Evolutionary conservation across 2,797 vertebrate genomes (phyloP).

Genomic region (Phaenicophaeus curvirostris): DNA sequence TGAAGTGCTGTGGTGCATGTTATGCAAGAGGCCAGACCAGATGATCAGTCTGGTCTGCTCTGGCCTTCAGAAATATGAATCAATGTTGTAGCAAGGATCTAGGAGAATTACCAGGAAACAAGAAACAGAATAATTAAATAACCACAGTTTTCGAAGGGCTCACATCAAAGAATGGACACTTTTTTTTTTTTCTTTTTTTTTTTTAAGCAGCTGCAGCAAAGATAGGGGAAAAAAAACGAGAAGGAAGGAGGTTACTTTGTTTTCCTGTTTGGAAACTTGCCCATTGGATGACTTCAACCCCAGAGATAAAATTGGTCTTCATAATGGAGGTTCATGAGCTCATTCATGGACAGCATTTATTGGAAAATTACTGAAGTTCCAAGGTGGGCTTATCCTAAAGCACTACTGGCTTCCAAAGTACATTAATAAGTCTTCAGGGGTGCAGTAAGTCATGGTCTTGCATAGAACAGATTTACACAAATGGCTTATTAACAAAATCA

Average conservation of each 20-base stretch:
- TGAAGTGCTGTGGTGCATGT: not conserved
- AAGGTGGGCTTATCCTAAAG: constrained; percentile 66
- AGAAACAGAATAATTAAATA: constrained; percentile 43
- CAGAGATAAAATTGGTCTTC: constrained; percentile 62
- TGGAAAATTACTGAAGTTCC: constrained; percentile 55
- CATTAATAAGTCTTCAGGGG: constrained; percentile 69
- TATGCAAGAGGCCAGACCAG: constrained; percentile 39
- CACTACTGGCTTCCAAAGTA: constrained; percentile 68
- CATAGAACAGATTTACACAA: constrained; percentile 61
- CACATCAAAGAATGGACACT: not conserved
- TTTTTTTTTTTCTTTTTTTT: not conserved
- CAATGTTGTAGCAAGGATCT: constrained; percentile 6
- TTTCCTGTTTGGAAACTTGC: constrained; percentile 60
- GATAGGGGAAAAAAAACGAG: not conserved
- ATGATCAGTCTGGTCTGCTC: constrained; percentile 33
- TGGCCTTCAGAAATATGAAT: constrained; percentile 38
- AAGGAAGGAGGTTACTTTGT: constrained; percentile 7
- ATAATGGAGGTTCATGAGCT: constrained; percentile 59
- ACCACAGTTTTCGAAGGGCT: not conserved
- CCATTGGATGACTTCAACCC: constrained; percentile 21
- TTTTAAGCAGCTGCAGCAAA: not conserved
- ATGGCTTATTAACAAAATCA: constrained; percentile 54
- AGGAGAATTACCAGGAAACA: constrained; percentile 22
- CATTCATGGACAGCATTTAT: constrained; percentile 20
- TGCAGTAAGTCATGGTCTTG: constrained; percentile 41